These are phyloP conservation scores for Euthynnus affinis DNA, from an alignment of 2,797 vertebrate genomes.

Conservation along the genomic window DNA sequence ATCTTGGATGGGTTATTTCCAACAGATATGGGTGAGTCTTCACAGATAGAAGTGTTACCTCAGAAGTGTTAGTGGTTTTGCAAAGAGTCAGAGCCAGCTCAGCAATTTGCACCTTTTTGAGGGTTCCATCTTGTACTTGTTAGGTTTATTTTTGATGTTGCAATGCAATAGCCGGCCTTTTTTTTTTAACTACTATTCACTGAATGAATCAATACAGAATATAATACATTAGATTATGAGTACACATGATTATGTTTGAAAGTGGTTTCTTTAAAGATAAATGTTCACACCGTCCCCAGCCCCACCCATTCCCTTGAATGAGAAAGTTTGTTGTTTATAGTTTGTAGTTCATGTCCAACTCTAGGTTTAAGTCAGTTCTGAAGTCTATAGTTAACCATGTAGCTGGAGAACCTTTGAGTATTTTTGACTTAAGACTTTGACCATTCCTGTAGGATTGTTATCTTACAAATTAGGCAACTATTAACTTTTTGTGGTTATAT, in stretches of 20 bases:
- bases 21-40: constrained; percentile 45
- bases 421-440: not conserved
- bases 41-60: not conserved
- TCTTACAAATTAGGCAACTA: not conserved
- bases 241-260: too few relatives aligned
- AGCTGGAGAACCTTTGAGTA: not conserved
- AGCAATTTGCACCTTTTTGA: not conserved
- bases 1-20: constrained; percentile 38
- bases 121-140: not conserved
- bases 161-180: not conserved
- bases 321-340: not conserved
- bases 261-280: too few relatives aligned
- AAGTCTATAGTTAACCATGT: not conserved
- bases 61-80: not conserved
- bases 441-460: not conserved
- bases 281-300: too few relatives aligned
- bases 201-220: not conserved
- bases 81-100: not conserved
- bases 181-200: not conserved
- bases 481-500: not conserved
- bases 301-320: too few relatives aligned
- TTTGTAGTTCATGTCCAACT: not conserved
- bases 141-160: not conserved
- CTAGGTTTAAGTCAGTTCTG: not conserved
- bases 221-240: not conserved